phyloP scores from a whole-genome alignment of 1,140 invertebrate species.

The Ceratitis capitata region DNA sequence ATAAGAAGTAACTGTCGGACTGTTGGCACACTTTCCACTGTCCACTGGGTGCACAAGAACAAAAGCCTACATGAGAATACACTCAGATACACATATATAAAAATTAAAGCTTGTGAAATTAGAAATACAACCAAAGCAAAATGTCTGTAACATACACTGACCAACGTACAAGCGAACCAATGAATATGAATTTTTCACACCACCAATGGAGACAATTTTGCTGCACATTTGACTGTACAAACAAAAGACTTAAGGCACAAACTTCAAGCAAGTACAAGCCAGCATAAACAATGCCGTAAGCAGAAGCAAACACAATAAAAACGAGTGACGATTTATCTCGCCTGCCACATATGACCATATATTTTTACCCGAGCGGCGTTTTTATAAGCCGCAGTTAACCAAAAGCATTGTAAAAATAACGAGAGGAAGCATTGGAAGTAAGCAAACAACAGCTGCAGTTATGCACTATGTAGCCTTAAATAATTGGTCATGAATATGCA shows the following conservation, averaged over 20 bases:
- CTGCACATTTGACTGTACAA: not conserved
- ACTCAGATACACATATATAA: not conserved
- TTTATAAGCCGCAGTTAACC: constrained; percentile 4
- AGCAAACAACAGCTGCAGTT: not conserved
- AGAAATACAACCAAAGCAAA: constrained; percentile 2
- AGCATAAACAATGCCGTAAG: not conserved
- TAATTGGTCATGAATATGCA: not conserved
- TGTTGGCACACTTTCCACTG: constrained; percentile 31
- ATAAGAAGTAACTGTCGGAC: not conserved
- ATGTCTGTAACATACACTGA: too few relatives aligned
- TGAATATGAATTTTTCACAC: not conserved
- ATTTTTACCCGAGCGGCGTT: not conserved
- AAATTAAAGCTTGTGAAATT: not conserved
- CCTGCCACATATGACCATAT: not conserved
- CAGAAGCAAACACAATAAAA: not conserved
- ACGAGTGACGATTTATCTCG: not conserved
- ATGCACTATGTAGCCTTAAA: not conserved
- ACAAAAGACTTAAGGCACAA: constrained; percentile 31
- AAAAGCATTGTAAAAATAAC: not conserved
- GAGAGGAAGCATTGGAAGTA: not conserved
- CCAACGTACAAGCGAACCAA: not conserved
- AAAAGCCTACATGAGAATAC: not conserved
- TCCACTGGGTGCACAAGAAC: not conserved
- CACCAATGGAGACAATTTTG: not conserved
- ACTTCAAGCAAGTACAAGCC: not conserved